Percentiles rank a stretch among this genome's conserved stretches.
phyloP scores from a whole-genome alignment of 2,113 vertebrate genomes.

The Microcebus jonahi region DNA sequence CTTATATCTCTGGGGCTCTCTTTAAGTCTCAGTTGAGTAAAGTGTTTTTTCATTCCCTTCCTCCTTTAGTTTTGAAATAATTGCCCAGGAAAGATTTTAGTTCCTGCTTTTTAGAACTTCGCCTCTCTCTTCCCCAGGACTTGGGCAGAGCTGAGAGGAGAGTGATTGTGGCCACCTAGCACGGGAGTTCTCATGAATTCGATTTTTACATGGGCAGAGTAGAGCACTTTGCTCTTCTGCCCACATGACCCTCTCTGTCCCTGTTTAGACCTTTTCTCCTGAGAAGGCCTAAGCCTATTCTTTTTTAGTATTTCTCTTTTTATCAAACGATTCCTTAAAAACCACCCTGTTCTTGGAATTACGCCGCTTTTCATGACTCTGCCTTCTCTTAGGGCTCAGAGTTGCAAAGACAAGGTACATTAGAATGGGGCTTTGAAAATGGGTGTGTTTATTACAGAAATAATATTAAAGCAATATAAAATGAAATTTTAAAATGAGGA shows the following conservation, averaged over 20 bases:
- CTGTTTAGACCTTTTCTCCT: background rate
- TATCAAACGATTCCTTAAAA: background rate
- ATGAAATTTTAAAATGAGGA: background rate
- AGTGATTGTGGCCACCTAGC: rapidly evolving
- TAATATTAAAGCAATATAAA: background rate
- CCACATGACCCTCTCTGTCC: background rate
- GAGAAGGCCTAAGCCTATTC: background rate
- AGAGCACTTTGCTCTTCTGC: background rate
- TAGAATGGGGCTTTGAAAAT: background rate
- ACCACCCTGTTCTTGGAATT: background rate
- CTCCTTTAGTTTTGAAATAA: background rate
- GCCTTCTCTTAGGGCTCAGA: background rate
- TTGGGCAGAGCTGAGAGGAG: background rate
- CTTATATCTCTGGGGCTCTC: background rate
- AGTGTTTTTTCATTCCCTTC: background rate
- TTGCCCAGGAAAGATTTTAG: background rate
- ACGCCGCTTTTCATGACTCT: background rate
- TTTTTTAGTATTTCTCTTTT: background rate
- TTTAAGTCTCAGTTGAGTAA: background rate
- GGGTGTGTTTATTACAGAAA: background rate
- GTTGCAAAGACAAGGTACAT: background rate
- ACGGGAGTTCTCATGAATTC: background rate
- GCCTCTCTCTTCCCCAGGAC: background rate
- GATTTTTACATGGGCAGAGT: background rate
- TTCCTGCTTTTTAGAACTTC: background rate